phyloP scores from a whole-genome alignment of 2,113 vertebrate genomes.

The Neogobius melanostomus region DNA sequence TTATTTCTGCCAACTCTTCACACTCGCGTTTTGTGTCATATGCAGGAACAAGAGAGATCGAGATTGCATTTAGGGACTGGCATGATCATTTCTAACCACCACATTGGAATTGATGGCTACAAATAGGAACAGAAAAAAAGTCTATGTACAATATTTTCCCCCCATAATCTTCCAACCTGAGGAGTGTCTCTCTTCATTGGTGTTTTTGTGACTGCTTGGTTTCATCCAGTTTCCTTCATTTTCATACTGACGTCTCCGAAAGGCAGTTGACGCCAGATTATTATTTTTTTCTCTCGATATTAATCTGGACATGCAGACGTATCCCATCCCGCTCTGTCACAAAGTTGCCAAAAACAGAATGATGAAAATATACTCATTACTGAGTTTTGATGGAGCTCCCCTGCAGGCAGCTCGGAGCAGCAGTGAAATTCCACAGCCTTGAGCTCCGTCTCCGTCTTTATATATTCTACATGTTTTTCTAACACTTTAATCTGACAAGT shows the following conservation, averaged over 20 bases:
- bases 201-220: slow-evolving; percentile 36
- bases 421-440: slow-evolving; percentile 50
- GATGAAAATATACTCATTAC: slow-evolving; percentile 65
- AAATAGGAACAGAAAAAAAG: slow-evolving; percentile 56
- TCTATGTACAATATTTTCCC: slow-evolving; percentile 64
- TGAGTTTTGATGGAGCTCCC: slow-evolving; percentile 67
- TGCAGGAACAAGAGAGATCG: slow-evolving; percentile 24
- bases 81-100: slow-evolving; percentile 47
- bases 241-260: slow-evolving; percentile 36
- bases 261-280: slow-evolving; percentile 27
- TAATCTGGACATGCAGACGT: slow-evolving; percentile 54
- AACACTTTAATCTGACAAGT: slow-evolving; percentile 61
- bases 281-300: slow-evolving; percentile 26
- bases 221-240: slow-evolving; percentile 32
- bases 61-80: slow-evolving; percentile 42
- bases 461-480: slow-evolving; percentile 67
- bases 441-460: slow-evolving; percentile 55
- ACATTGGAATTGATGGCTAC: slow-evolving; percentile 52
- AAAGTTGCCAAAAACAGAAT: slow-evolving; percentile 46
- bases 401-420: slow-evolving; percentile 55
- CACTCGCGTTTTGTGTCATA: slow-evolving; percentile 38
- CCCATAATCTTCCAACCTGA: slow-evolving; percentile 61
- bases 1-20: slow-evolving; percentile 34
- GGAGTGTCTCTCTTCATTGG: slow-evolving; percentile 47
- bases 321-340: slow-evolving; percentile 44